Conservation (phyloP, 2,113 vertebrate genomes). For the Apteryx mantelli region DNA sequence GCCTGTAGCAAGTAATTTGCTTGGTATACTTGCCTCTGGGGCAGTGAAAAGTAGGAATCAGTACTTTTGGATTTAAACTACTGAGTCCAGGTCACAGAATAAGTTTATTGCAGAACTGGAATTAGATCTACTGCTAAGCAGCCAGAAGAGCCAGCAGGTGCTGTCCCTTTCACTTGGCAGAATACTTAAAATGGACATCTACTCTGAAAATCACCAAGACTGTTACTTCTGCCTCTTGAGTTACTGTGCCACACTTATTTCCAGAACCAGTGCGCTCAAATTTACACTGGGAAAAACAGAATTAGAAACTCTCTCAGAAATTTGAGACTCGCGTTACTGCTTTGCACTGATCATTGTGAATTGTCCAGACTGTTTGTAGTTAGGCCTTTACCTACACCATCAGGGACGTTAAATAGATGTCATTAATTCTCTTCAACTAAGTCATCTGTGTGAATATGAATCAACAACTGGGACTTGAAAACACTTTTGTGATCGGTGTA, state of each 20-base stretch:
- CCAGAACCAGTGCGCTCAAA: not conserved
- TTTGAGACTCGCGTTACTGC: not conserved
- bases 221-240: not conserved
- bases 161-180: not conserved
- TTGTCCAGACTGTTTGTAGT: not conserved
- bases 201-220: not conserved
- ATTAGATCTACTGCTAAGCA: not conserved
- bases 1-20: not conserved
- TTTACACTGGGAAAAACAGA: not conserved
- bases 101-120: not conserved
- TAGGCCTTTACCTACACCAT: not conserved
- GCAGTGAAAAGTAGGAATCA: not conserved
- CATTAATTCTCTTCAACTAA: not conserved
- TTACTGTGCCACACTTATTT: not conserved
- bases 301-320: not conserved
- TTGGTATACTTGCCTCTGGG: not conserved
- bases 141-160: not conserved
- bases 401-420: not conserved
- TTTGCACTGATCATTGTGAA: not conserved
- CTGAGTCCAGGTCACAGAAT: not conserved
- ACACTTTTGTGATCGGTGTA: not conserved
- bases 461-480: not conserved
- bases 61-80: not conserved
- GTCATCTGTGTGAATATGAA: too few species aligned
- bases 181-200: not conserved